Evolutionary conservation across 2,888 invertebrate genomes (phyloP), one percentile per base, ranked within the genome.

Genomic region (Zaprionus bogoriensis): DNA sequence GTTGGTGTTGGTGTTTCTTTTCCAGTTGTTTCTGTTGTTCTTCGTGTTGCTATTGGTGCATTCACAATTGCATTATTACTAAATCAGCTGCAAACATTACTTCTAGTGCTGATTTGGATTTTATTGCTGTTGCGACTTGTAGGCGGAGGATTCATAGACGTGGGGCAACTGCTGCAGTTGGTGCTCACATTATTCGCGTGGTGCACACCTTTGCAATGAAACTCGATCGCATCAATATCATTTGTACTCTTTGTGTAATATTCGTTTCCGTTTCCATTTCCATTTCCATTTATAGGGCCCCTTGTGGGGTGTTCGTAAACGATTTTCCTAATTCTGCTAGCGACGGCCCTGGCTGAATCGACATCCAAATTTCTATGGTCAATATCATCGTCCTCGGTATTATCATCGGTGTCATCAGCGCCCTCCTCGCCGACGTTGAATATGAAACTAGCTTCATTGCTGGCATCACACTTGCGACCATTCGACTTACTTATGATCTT

Each of bases 401-500:
- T 69, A 46, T 82, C 72, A 4, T 86, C 87, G 9, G 82, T 81
- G 30, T 87, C 79, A 32, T 76, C 73, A 3, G 68, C 73, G 22
- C 86, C 81, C 5, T 82, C 83, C 5, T 83, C 83, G 27, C 72
- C 69, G 20, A 81, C 73, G 28, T 84, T 82, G 46, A 80, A 80
- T 66, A 80, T 80, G 41, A 80, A 81, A 48, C 80, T 62, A 17
- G 85, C 79, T 58, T 84, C 85, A 61, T 63, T 84, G 17, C 51
- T 28, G n/a, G 20, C 36, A 36, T 57, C 42, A 7, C 50, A 20
- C 7, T 57, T 57, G 1, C 55, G 39, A 63, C 71, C 54, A 27
- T 61, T 69, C 14, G 76, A 73, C 54, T 81, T 80, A 46, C 75
- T 86, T 32, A 86, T 77, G 48, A 90, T 79, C 75, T 91, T 90